Conservation (phyloP, 2,888 invertebrate genomes). For the Dynastes grantii region DNA sequence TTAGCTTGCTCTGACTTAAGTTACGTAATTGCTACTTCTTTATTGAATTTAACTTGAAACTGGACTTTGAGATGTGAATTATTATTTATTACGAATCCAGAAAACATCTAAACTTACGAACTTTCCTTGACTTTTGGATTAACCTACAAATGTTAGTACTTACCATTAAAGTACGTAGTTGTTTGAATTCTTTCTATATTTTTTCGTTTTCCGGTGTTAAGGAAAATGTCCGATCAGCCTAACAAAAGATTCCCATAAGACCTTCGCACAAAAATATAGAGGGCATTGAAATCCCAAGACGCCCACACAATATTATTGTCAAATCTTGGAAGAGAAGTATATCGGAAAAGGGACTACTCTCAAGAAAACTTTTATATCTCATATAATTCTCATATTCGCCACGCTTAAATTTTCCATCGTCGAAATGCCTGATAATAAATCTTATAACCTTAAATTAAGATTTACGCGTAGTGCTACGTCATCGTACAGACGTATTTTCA, state of each 20-base stretch:
- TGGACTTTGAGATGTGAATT: no score
- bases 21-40: no score
- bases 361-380: slow-evolving; percentile 35
- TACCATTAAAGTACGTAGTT: no score
- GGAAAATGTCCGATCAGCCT: slow-evolving; percentile 10
- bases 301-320: slow-evolving; percentile 37
- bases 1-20: no score
- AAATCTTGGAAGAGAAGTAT: slow-evolving; percentile 20
- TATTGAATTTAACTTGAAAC: no score
- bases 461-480: neutral
- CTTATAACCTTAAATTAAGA: neutral
- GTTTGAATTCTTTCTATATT: slow-evolving; percentile 9
- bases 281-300: slow-evolving; percentile 31
- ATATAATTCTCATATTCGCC: neutral
- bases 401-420: neutral
- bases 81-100: no score
- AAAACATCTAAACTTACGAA: no score
- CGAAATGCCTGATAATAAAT: neutral
- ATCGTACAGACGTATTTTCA: no score
- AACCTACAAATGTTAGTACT: no score
- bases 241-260: slow-evolving; percentile 40
- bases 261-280: slow-evolving; percentile 10
- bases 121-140: no score
- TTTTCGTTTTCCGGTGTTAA: neutral
- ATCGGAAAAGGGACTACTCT: neutral